Conservation (phyloP, 1,140 invertebrate genomes). For the Yoshiicerus persimilis region DNA sequence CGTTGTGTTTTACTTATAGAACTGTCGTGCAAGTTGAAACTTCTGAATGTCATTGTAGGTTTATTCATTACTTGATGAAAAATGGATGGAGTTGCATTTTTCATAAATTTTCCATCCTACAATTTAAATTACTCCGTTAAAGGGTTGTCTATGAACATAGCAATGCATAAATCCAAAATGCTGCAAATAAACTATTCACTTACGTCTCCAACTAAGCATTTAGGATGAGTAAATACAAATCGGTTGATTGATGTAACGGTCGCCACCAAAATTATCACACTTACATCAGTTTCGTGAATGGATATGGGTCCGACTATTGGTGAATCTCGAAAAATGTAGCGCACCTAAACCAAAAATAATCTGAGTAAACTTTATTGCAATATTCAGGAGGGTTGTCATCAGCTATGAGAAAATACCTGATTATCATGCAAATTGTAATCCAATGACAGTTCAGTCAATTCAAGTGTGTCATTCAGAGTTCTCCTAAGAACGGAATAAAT, state of each 20-base stretch:
- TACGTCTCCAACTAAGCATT: constrained; percentile 24
- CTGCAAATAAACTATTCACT: not conserved
- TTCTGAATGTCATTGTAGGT: constrained; percentile 35
- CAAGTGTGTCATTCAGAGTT: constrained; percentile 44
- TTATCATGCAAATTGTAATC: constrained; percentile 47
- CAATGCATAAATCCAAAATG: not conserved
- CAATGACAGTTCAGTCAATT: constrained; percentile 44
- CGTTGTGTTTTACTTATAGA: constrained; percentile 48
- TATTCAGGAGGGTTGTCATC: not conserved
- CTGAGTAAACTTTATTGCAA: not conserved
- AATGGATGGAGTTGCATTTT: constrained; percentile 42
- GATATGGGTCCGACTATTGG: constrained; percentile 47
- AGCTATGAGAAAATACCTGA: constrained; percentile 29
- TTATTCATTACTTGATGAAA: constrained; percentile 41
- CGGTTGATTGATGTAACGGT: constrained; percentile 45
- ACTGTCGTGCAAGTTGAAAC: constrained; percentile 40
- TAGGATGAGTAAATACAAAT: constrained; percentile 46
- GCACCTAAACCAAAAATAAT: constrained; percentile 14
- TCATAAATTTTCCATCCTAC: constrained; percentile 33
- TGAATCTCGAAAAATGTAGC: constrained; percentile 46
- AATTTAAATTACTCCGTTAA: not conserved
- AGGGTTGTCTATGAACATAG: not conserved
- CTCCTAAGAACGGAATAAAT: constrained; percentile 29
- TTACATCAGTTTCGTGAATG: constrained; percentile 42
- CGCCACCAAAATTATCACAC: constrained; percentile 40